phyloP scores from a whole-genome alignment of 1,140 invertebrate species.

The Phymorhynchus buccinoides region DNA sequence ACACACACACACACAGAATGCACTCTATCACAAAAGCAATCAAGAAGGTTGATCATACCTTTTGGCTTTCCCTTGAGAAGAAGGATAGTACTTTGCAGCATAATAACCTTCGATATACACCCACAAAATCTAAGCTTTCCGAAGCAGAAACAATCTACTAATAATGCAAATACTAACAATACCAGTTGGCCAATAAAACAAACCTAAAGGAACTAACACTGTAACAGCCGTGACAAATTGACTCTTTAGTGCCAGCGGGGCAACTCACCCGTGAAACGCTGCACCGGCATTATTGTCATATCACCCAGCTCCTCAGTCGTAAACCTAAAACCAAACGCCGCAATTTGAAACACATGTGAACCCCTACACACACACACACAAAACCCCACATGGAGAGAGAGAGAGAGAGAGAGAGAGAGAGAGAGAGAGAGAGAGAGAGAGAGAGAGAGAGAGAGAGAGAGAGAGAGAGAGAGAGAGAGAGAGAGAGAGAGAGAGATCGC shows the following conservation, averaged over 20 bases:
- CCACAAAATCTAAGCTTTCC: too few relatives aligned
- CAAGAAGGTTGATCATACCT: too few relatives aligned
- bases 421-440: neutral
- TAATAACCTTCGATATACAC: too few relatives aligned
- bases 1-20: neutral
- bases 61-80: too few relatives aligned
- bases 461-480: neutral
- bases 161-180: too few relatives aligned
- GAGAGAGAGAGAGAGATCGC: neutral
- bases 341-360: constrained; percentile 31
- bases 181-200: too few relatives aligned
- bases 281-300: constrained; percentile 17
- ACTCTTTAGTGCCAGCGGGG: constrained; percentile 2
- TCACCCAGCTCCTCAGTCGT: constrained; percentile 23
- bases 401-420: neutral
- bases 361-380: too few relatives aligned
- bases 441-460: neutral
- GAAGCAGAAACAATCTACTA: too few relatives aligned
- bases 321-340: neutral
- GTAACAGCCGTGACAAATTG: constrained; percentile 18
- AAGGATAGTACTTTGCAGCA: too few relatives aligned
- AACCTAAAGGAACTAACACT: too few relatives aligned
- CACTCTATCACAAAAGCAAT: too few relatives aligned
- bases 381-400: neutral
- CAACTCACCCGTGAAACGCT: neutral